phyloP scores from a whole-genome alignment of 2,113 vertebrate genomes.

The Parus major region DNA sequence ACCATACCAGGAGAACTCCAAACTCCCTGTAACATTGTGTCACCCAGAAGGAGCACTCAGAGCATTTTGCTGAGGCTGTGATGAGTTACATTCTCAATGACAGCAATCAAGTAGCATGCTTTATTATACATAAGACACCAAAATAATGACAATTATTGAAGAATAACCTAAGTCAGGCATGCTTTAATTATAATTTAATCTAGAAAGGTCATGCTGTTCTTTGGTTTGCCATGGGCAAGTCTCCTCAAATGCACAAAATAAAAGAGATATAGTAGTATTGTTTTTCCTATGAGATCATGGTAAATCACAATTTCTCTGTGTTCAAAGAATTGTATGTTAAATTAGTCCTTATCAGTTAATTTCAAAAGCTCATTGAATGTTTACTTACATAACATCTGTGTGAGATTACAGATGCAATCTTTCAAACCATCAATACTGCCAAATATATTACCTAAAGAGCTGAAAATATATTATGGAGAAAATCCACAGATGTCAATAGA shows the following conservation, averaged over 20 bases:
- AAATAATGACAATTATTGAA: neutral
- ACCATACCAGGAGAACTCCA: neutral
- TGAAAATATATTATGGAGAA: constrained; percentile 2
- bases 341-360: neutral
- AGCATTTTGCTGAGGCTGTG: neutral
- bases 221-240: neutral
- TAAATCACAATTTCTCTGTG: neutral
- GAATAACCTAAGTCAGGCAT: neutral
- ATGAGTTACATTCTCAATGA: neutral
- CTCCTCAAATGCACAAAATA: neutral
- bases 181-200: neutral
- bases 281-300: neutral
- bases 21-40: accelerated
- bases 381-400: neutral
- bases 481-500: neutral
- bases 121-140: neutral
- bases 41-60: neutral
- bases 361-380: neutral
- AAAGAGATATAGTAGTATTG: neutral
- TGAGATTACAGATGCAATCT: neutral
- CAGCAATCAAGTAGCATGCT: neutral
- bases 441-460: neutral
- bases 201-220: neutral
- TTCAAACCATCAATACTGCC: neutral
- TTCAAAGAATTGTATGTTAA: neutral